Evolutionary conservation across 2,888 invertebrate species (phyloP).

Genomic region (Phalangium opilio): DNA sequence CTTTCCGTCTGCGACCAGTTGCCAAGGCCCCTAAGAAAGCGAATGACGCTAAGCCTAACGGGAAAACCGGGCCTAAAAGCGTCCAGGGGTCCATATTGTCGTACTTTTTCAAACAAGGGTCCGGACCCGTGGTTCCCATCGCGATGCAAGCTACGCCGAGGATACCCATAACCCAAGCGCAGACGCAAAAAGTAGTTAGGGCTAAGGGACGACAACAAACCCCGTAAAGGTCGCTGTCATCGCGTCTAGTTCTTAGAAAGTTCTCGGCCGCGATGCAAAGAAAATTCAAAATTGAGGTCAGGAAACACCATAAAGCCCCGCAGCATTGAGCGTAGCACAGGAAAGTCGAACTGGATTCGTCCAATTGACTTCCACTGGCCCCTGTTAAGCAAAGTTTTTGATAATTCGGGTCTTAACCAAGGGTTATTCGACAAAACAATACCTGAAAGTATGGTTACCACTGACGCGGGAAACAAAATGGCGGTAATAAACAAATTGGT

Average conservation of each 20-base stretch:
- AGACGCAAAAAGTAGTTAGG: conserved; percentile 12
- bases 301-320: conserved; percentile 14
- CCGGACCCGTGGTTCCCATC: conserved; percentile 10
- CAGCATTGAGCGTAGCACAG: conserved; percentile 18
- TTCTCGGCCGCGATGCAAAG: conserved; percentile 17
- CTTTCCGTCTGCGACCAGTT: conserved; percentile 11
- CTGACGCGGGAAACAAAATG: conserved; percentile 13
- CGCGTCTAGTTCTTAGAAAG: conserved; percentile 14
- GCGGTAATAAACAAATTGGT: conserved; percentile 16
- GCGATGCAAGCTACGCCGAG: conserved; percentile 9
- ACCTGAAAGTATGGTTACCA: conserved; percentile 17
- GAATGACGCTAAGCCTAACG: conserved; percentile 4
- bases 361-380: too few relatives aligned
- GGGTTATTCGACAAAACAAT: too few relatives aligned
- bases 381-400: too few relatives aligned
- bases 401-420: not conserved
- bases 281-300: conserved; percentile 14
- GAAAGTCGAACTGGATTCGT: not conserved
- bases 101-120: conserved; percentile 12
- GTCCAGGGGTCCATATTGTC: conserved; percentile 14
- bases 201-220: conserved; percentile 12
- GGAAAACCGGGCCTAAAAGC: conserved; percentile 10
- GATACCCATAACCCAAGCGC: conserved; percentile 13
- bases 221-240: conserved; percentile 7
- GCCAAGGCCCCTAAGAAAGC: conserved; percentile 9